Percentiles rank a stretch among this genome's conserved stretches.
Evolutionary conservation across 1,140 invertebrate species (phyloP).

Genomic region (Melanaphis sacchari): DNA sequence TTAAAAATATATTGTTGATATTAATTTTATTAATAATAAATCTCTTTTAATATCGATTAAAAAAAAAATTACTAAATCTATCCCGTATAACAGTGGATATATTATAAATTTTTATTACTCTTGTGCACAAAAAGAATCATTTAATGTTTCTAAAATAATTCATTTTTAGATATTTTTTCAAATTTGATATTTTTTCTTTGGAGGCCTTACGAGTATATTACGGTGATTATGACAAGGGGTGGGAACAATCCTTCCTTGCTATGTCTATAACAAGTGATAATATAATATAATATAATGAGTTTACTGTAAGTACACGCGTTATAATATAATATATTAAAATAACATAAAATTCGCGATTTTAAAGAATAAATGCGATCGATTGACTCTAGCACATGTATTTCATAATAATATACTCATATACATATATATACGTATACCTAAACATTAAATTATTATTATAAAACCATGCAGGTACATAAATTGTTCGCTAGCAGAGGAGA

Average conservation of each 20-base stretch:
- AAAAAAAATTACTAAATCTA: too few relatives aligned
- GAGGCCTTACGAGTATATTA: neutral
- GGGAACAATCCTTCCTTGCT: neutral
- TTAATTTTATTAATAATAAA: too few relatives aligned
- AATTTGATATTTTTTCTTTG: neutral
- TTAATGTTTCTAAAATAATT: too few relatives aligned
- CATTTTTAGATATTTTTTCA: too few relatives aligned
- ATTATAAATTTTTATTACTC: too few relatives aligned
- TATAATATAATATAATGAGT: too few relatives aligned
- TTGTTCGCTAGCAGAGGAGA: neutral
- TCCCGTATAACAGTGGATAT: too few relatives aligned
- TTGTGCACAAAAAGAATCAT: too few relatives aligned
- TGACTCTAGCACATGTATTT: neutral
- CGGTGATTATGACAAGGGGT: neutral
- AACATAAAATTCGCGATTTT: neutral
- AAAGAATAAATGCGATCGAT: neutral
- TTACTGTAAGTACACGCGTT: too few relatives aligned
- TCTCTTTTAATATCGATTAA: too few relatives aligned
- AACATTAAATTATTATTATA: neutral
- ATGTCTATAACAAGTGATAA: neutral
- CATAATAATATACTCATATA: neutral
- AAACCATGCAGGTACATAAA: neutral
- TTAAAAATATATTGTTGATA: too few relatives aligned
- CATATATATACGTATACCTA: neutral
- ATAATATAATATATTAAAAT: too few relatives aligned